Conservation (phyloP, 2,797 vertebrate genomes). For the Hyperoplus lanceolatus region DNA sequence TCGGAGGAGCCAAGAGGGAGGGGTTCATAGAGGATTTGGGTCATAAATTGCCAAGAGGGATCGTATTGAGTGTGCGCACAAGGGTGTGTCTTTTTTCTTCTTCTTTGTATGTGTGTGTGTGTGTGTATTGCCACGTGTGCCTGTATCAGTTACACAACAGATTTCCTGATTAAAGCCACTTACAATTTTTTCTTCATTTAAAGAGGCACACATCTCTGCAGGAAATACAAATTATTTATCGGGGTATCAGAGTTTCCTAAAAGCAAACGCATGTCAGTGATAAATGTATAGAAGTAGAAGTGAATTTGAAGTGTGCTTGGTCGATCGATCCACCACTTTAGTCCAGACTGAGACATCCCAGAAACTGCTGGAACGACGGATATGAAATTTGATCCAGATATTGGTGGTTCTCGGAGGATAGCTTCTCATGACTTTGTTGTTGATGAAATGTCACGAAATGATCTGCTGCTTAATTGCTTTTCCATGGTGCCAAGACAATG, state of each 20-base stretch:
- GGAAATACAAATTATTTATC: neutral
- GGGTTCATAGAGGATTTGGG: constrained; percentile 79
- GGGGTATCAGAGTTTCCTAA: neutral
- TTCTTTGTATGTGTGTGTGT: constrained; percentile 49
- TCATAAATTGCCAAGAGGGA: constrained; percentile 83
- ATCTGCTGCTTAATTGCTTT: no score
- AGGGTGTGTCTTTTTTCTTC: neutral
- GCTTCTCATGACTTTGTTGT: neutral
- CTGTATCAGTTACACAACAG: constrained; percentile 47
- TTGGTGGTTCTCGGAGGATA: neutral
- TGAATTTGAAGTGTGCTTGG: neutral
- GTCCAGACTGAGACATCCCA: neutral
- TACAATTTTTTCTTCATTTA: constrained; percentile 15
- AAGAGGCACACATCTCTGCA: neutral
- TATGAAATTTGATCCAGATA: neutral
- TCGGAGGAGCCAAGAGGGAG: constrained; percentile 71
- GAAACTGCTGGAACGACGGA: neutral
- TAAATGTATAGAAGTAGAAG: neutral
- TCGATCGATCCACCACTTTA: neutral
- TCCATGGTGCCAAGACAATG: neutral
- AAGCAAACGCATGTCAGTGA: neutral
- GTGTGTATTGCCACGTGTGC: constrained; percentile 45
- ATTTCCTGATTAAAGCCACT: constrained; percentile 52
- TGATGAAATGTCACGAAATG: neutral
- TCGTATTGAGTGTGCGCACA: constrained; percentile 50